Conservation (phyloP, 2,113 vertebrate species). For the Poecile atricapillus region DNA sequence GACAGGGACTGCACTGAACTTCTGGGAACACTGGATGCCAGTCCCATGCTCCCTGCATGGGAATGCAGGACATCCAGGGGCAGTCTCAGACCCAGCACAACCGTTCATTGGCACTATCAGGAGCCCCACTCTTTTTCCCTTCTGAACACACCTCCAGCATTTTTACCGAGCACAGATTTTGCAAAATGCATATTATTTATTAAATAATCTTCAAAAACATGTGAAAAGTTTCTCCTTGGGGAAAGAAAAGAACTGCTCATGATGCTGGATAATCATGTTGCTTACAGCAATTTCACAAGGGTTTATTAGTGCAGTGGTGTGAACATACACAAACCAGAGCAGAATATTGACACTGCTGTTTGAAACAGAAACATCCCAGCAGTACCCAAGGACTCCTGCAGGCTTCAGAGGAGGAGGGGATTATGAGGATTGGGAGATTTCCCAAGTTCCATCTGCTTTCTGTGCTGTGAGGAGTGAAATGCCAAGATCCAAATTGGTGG, state of each 20-base stretch:
- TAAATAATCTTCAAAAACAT: not conserved
- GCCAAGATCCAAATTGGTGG: not conserved
- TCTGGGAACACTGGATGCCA: not conserved
- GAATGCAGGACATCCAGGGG: not conserved
- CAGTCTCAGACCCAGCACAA: not conserved
- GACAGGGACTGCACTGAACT: not conserved
- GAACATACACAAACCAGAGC: not conserved
- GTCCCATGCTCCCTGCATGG: accelerated
- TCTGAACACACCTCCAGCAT: not conserved
- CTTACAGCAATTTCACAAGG: not conserved
- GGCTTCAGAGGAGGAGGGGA: not conserved
- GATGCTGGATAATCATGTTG: not conserved
- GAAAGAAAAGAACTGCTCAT: not conserved
- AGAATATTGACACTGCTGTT: not conserved
- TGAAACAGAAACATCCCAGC: not conserved
- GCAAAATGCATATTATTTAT: not conserved
- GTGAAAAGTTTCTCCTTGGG: not conserved
- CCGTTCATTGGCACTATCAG: not conserved
- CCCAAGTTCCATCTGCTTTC: not conserved
- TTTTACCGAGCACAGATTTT: not conserved
- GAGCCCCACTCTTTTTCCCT: not conserved
- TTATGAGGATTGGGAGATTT: not conserved
- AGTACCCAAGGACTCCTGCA: not conserved
- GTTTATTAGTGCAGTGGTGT: not conserved
- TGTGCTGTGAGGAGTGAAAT: not conserved